A percentile compares a stretch with the other conserved stretches of the same genome.
phyloP scores from a whole-genome alignment of 2,797 vertebrate species.

The Gouania willdenowi region DNA sequence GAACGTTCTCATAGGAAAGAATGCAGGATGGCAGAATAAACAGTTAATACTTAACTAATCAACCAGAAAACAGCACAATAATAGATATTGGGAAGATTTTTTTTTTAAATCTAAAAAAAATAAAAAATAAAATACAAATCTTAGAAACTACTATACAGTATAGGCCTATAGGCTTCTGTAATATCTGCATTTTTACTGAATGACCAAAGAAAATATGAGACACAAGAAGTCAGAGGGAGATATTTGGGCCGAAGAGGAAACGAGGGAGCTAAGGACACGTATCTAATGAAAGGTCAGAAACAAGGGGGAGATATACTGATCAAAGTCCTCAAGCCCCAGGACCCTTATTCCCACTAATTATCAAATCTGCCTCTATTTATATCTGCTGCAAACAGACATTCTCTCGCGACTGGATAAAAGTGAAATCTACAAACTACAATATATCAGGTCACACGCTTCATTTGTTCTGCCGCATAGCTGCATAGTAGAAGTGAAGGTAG shows the following conservation, averaged over 20 bases:
- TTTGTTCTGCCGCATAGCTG: constrained; percentile 42
- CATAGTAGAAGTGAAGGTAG: constrained; percentile 19
- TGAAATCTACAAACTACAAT: constrained; percentile 71
- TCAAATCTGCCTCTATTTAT: constrained; percentile 75
- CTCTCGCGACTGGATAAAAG: constrained; percentile 64
- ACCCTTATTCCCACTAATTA: constrained; percentile 75
- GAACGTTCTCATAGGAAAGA: constrained; percentile 58
- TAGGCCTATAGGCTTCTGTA: constrained; percentile 12
- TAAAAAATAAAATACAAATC: constrained; percentile 8
- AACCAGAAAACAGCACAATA: constrained; percentile 42
- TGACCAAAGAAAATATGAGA: constrained; percentile 5
- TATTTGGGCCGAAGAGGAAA: constrained; percentile 21
- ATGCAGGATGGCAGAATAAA: constrained; percentile 51
- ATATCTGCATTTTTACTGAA: constrained; percentile 20
- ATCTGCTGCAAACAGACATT: constrained; percentile 65
- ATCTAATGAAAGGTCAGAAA: constrained; percentile 63
- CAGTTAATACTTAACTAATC: constrained; percentile 50
- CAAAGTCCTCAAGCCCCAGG: constrained; percentile 60
- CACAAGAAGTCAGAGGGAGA: constrained; percentile 6
- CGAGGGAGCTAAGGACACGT: constrained; percentile 28
- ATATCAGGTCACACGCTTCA: constrained; percentile 53
- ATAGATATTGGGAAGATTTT: constrained; percentile 23
- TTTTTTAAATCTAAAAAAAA: constrained; percentile 13
- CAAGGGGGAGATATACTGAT: constrained; percentile 57
- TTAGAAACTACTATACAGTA: no score